Percentiles rank a stretch among this genome's conserved stretches.
Conservation (phyloP, 2,888 invertebrate genomes). For the Archips crataeganus region DNA sequence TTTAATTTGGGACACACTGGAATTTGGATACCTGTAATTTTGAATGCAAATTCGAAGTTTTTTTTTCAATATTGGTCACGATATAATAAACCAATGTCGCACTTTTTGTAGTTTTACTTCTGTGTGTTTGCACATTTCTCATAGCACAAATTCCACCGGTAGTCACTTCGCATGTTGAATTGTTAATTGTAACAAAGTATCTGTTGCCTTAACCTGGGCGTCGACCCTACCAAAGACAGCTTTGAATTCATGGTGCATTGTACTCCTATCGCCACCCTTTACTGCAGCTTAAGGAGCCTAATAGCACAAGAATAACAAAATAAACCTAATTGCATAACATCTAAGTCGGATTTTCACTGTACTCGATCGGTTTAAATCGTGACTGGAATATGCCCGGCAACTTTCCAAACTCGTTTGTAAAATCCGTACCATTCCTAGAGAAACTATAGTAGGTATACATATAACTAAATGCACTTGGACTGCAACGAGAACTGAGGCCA, state of each 20-base stretch:
- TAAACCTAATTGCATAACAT: constrained; percentile 20
- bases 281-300: constrained; percentile 25
- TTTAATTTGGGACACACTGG: no score
- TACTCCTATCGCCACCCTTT: constrained; percentile 35
- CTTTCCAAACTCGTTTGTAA: constrained; percentile 78
- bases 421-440: constrained; percentile 69
- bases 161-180: background rate
- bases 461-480: constrained; percentile 21
- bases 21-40: no score
- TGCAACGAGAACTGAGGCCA: background rate
- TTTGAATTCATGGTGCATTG: constrained; percentile 32
- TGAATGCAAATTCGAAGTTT: no score
- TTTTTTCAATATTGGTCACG: no score
- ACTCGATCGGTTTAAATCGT: constrained; percentile 51
- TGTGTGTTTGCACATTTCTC: no score
- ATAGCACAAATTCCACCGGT: no score
- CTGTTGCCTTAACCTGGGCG: background rate
- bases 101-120: no score
- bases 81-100: no score
- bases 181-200: background rate
- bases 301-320: constrained; percentile 10
- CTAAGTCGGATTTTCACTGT: constrained; percentile 26
- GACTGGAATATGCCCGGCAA: constrained; percentile 59
- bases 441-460: constrained; percentile 51
- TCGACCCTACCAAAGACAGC: constrained; percentile 11